Base-by-base conservation (phyloP, 2,113 vertebrate genomes). In the Triplophysa dalaica region DNA sequence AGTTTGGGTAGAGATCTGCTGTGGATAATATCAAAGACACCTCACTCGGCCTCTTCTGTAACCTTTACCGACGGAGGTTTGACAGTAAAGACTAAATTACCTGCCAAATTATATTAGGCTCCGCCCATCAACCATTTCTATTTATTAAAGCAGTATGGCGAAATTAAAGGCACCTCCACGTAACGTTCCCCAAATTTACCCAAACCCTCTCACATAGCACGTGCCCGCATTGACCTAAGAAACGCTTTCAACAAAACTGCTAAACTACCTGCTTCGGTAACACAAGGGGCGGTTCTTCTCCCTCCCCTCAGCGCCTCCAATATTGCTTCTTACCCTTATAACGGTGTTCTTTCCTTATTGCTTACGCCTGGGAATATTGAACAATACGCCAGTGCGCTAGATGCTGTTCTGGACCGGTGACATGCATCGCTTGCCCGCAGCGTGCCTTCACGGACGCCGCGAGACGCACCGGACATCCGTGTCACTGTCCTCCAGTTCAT, bases 281-380 rank as follows among this genome's bases (percentile, higher is more conserved):
- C 85, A 88, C 68, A 52, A 87, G 87, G 91, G 92, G 90, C 90
- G 91, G 89, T 78, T 88, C 90, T 91, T 88, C 86, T 70, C 86
- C 86, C 87, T 88, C 87, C 89, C 87, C 87, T 86, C 22, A 10
- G 58, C 81, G 82, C 77, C 61, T 74, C 78, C 63, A 38, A 62
- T 67, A 63, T 81, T 70, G 70, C 80, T 58, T 88, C 63, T 63
- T 79, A 26, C 87, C 83, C 87, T 78, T 82, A 79, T 77, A 82
- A 63, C 75, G 50, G 43, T 62, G 72, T 62, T 81, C 52, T 79
- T 76, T 79, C 70, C 58, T 70, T 26, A 65, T 79, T 75, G 54
- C 67, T 29, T 61, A 43, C 48, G 16, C 50, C 78, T 76, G 75
- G 56, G 72, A 58, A 62, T 83, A 79, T 77, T 67, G 77, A 72